These are phyloP conservation scores for Xestoiulus laeticollis DNA, from an alignment of 2,888 invertebrate genomes.

Conservation along the genomic window DNA sequence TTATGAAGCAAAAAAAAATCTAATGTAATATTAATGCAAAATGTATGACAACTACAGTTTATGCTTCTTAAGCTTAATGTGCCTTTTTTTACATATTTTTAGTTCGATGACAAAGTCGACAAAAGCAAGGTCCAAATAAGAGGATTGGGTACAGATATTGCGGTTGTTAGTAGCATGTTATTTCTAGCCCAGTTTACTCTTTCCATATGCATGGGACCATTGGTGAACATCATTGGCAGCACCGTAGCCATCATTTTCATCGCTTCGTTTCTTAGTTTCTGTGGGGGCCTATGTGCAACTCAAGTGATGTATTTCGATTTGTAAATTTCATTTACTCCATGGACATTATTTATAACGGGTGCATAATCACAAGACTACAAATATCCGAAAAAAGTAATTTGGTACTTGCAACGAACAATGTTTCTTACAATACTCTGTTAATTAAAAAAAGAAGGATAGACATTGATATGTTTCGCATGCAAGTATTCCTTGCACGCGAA, in stretches of 20 bases:
- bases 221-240: conserved; percentile 79
- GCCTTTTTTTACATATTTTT: conserved; percentile 50
- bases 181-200: conserved; percentile 93
- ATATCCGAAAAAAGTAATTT: neutral
- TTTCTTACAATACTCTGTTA: neutral
- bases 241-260: conserved; percentile 89
- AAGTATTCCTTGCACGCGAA: neutral
- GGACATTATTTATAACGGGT: neutral
- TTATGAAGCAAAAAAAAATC: neutral
- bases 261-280: conserved; percentile 83
- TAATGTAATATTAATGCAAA: conserved; percentile 12
- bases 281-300: conserved; percentile 84
- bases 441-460: neutral
- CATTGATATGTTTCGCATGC: neutral
- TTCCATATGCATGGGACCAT: conserved; percentile 85
- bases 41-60: neutral
- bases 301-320: conserved; percentile 90
- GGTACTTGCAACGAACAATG: neutral
- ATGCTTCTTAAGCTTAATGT: conserved; percentile 36
- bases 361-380: neutral
- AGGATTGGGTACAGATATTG: conserved; percentile 94
- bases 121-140: conserved; percentile 65
- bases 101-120: conserved; percentile 19
- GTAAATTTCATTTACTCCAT: conserved; percentile 64
- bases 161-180: conserved; percentile 93